Conservation (phyloP, 2,113 vertebrate species). For the Aphelocoma coerulescens region DNA sequence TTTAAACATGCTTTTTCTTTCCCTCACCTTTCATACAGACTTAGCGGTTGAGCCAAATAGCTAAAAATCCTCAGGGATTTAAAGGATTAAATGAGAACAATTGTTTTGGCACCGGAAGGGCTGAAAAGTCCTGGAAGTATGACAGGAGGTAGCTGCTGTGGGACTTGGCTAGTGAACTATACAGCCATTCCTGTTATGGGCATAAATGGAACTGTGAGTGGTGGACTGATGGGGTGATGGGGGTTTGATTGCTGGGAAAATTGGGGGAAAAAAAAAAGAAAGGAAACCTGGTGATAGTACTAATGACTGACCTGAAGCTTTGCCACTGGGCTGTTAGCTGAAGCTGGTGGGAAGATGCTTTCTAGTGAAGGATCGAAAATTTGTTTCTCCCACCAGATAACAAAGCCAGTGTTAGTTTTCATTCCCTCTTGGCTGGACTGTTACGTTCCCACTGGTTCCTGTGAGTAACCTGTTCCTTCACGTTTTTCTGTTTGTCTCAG, state of each 20-base stretch:
- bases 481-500: constrained; percentile 52
- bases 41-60: neutral
- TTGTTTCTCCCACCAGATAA: neutral
- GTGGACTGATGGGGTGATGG: neutral
- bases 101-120: neutral
- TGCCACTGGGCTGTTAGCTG: neutral
- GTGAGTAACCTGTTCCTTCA: neutral
- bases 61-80: constrained; percentile 29
- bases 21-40: neutral
- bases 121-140: constrained; percentile 3
- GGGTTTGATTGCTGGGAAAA: neutral
- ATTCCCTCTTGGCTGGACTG: neutral
- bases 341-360: neutral
- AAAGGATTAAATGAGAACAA: constrained; percentile 7
- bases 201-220: neutral
- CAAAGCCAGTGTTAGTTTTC: neutral
- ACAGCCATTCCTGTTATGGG: neutral
- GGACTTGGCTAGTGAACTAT: neutral
- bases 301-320: neutral
- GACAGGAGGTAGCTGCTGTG: neutral
- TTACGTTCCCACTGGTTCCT: neutral
- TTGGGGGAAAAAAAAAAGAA: neutral
- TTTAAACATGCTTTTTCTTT: neutral
- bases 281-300: neutral
- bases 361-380: neutral